Base-by-base conservation (phyloP, 35 echinoderm and acorn worm genomes). In the Apostichopus japonicus region DNA sequence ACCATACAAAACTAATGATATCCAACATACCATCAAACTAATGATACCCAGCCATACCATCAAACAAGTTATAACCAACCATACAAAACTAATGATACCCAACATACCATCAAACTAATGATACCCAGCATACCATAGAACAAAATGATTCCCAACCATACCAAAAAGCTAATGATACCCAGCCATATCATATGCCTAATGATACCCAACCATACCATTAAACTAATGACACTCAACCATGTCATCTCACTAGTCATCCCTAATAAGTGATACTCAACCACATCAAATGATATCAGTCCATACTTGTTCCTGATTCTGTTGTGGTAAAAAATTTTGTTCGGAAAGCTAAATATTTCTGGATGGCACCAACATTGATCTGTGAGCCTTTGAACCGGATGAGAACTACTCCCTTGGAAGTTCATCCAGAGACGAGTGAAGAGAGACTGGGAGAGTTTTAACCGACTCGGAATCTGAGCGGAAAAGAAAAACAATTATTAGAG, bases 291-390 rank as follows among this genome's bases (percentile, higher is more conserved):
- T 67, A 10, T 67, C 11, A 19, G 19, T 19, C 63, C 13, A 80
- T 87, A 87, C 86, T 63, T 89, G 56, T 22, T 89, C 56, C 8
- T 67, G n/a, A 89, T 89, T 8, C 17, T 89, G 56, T 72, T 72
- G 33, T 89, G 73, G 86, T 89, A 89, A 54, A 89, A 89, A n/a
- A 63, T 89, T 25, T 72, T 67, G 63, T 89, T 89, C 8, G 86
- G 86, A 53, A 89, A 89, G 62, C 86, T 89, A 63, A 33, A 89
- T 19, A 89, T 89, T 54, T 89, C 63, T 72, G 86, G 86, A 72
- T 89, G 86, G 86, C 86, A 89, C 59, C 67, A 23, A 73, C 72
- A 63, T 25, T 89, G 86, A 21, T 89, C 86, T 27, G 86, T 89
- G 24, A 89, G 86, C 61, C 9, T 89, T 63, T 21, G 13, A 17